These are phyloP conservation scores for Chrosomus eos DNA, from an alignment of 2,797 vertebrate genomes.

Conservation along the genomic window DNA sequence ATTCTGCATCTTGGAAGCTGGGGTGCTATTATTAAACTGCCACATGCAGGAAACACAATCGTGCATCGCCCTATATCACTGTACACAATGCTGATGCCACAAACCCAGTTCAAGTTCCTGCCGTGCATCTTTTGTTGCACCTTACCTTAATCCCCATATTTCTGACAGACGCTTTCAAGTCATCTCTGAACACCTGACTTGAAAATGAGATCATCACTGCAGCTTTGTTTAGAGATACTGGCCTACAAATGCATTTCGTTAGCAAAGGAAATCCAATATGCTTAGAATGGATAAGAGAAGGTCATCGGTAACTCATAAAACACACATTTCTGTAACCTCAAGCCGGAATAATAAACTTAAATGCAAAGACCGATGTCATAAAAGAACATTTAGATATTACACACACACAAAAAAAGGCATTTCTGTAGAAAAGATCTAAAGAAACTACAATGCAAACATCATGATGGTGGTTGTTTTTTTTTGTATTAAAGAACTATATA, in stretches of 20 bases:
- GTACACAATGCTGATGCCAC: constrained; percentile 67
- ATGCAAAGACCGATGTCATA: neutral
- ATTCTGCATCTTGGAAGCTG: constrained; percentile 44
- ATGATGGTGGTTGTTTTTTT: neutral
- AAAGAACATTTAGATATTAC: neutral
- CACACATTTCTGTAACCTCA: neutral
- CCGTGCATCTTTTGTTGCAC: constrained; percentile 29
- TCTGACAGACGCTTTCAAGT: constrained; percentile 2
- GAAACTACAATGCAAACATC: neutral
- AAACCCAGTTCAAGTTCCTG: constrained; percentile 55
- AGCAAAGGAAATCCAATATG: constrained; percentile 10
- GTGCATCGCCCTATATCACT: constrained; percentile 72
- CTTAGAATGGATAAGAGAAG: neutral
- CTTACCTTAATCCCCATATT: constrained; percentile 23
- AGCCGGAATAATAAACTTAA: neutral
- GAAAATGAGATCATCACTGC: constrained; percentile 3
- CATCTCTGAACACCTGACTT: constrained; percentile 32
- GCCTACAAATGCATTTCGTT: constrained; percentile 7
- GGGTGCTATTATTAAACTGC: constrained; percentile 63
- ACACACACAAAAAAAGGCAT: no score
- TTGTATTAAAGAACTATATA: neutral
- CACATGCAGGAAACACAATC: constrained; percentile 61
- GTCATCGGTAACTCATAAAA: neutral
- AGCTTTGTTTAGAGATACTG: neutral
- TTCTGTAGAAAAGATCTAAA: neutral